Base-by-base conservation (phyloP, 2,888 invertebrate species). In the Marronus borbonicus region DNA sequence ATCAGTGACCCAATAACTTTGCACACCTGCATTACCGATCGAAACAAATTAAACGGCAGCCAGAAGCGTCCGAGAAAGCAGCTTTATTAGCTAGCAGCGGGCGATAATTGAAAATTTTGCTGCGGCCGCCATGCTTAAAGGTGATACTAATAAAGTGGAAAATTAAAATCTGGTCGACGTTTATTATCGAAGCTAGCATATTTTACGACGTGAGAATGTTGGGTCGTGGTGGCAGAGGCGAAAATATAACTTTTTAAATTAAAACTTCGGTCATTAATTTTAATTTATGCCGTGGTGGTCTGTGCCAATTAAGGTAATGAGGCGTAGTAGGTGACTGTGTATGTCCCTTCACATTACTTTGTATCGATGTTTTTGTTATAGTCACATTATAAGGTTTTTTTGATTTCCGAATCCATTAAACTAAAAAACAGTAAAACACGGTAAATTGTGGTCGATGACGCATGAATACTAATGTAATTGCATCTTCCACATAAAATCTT, bases 71-170 rank as follows among this genome's bases (percentile, higher is more conserved):
- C 12, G 24, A 60, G 12, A 28, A 20, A 14, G 24, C 28, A 28
- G 24, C 60, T 60, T 66, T 66, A 66, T 66, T 66, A 20, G 39
- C 66, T 3, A 39, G n/a, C 36, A 36, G n/a, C 65, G 39, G 7
- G 36, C 66, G 66, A 66, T 66, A 66, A 66, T 66, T 66, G 66
- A 66, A 65, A 65, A 65, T 66, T 66, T 36, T 28, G 66, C 66
- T 8, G 64, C 64, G 31, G 39, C 66, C 7, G 64, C 28, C 66
- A 28, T 28, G 39, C 66, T 66, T 44, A 20, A 66, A 66, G 66
- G 66, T 66, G 66, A 44, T 66, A 66, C 74, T 74, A 74, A 74
- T 74, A 74, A 74, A 74, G 74, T 74, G 74, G 74, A 74, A 74
- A 74, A 74, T 74, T 66, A 44, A 66, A 66, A 66, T 66, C 66